Base-by-base conservation (phyloP, 2,888 invertebrate species). In the Trilocha varians region DNA sequence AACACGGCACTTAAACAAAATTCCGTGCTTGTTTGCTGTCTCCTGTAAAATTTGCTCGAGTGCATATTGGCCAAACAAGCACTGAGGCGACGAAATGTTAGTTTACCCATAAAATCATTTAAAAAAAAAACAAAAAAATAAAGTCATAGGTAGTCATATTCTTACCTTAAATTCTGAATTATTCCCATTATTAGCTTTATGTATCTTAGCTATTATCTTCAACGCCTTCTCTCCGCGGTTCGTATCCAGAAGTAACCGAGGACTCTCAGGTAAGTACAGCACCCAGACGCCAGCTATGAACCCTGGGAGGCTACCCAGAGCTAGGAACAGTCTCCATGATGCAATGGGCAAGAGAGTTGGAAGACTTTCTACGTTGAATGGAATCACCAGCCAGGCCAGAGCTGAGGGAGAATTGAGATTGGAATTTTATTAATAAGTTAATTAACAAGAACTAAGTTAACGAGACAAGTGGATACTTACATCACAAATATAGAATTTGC, bases 311-410 rank as follows among this genome's bases (percentile, higher is more conserved):
- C 89, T 88, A 43, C 90, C 86, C n/a, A 91, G 54, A 0, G 90
- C 87, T 9, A 93, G 69, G 60, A 90, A 91, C 16, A 93, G 65
- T 32, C 93, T 78, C 93, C 93, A 93, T n/a, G 92, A 91, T 60
- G 89, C 88, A 44, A 89, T 87, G 0, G 83, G 78, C 32, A 90
- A 49, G 6, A 75, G 39, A 0, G 78, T 73, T 0, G 65, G 49
- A 36, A 69, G 57, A 39, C 61, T 55, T 3, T 54, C 49, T 4
- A 68, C 44, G 45, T 79, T 78, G 50, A 79, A 70, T 0, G 92
- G 92, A 37, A 93, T 88, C 3, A 92, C 79, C 3, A 89, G 49
- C 91, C 91, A 91, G 0, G 91, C 90, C 35, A 90, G 53, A 16
- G 88, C 91, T 88, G 73, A 34, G 2, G 16, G 18, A 35, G 1